Evolutionary conservation across 2,888 invertebrate genomes (phyloP).

Genomic region (Chaitophorus viminalis): DNA sequence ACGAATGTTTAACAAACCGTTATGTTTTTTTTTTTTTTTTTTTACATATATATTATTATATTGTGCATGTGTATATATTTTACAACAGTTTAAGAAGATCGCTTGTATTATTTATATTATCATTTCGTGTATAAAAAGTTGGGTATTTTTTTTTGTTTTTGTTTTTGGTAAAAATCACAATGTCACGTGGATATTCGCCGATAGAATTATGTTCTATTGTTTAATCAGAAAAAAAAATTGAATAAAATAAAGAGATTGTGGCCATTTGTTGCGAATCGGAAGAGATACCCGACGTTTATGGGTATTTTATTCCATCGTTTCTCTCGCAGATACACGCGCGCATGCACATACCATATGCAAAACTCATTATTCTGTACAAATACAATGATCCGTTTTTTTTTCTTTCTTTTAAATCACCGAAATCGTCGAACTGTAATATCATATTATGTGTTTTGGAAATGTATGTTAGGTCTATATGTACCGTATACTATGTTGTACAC

Average conservation of each 20-base stretch:
- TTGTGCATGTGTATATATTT: not conserved
- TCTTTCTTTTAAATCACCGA: not conserved
- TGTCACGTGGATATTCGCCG: not conserved
- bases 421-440: not conserved
- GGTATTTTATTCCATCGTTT: constrained; percentile 4
- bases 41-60: not conserved
- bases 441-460: too few relatives aligned
- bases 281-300: not conserved
- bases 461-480: too few relatives aligned
- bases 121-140: not conserved
- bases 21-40: too few relatives aligned
- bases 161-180: not conserved
- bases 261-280: not conserved
- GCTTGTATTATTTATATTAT: not conserved
- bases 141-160: not conserved
- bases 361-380: not conserved
- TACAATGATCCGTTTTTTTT: not conserved
- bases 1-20: constrained; percentile 16
- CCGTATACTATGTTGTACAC: too few relatives aligned
- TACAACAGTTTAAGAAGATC: not conserved
- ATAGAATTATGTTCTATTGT: constrained; percentile 36
- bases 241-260: constrained; percentile 7
- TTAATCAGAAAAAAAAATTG: not conserved
- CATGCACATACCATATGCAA: not conserved
- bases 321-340: not conserved